Conservation (phyloP, 2,113 vertebrate species). For the Hydrolagus affinis region DNA sequence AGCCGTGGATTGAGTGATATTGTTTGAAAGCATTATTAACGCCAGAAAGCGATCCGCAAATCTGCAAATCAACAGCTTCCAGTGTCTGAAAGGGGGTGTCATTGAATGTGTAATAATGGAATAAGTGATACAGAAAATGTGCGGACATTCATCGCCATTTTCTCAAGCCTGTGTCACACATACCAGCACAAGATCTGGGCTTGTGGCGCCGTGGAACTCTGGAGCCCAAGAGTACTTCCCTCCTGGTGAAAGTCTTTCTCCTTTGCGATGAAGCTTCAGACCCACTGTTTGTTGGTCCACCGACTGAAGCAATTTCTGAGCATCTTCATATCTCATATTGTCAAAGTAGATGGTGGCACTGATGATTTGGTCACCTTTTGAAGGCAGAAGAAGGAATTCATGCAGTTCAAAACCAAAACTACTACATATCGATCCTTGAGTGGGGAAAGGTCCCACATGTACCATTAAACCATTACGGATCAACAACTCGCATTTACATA, state of each 20-base stretch:
- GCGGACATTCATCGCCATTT: background rate
- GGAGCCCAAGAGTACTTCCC: constrained; percentile 48
- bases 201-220: constrained; percentile 48
- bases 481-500: no score
- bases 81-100: no score
- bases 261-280: constrained; percentile 79
- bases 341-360: constrained; percentile 91
- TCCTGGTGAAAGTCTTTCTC: constrained; percentile 67
- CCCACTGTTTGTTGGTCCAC: constrained; percentile 81
- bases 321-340: constrained; percentile 80
- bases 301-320: constrained; percentile 70
- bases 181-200: constrained; percentile 79
- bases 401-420: background rate
- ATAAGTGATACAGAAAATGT: no score
- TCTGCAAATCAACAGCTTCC: no score
- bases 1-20: no score
- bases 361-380: constrained; percentile 82
- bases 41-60: no score
- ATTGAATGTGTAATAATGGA: no score
- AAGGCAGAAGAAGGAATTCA: background rate
- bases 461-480: no score
- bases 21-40: no score
- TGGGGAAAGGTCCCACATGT: no score
- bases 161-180: constrained; percentile 36
- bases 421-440: no score